Evolutionary conservation across 1,140 invertebrate species (phyloP).

Genomic region (Rhagoletis zephyria): DNA sequence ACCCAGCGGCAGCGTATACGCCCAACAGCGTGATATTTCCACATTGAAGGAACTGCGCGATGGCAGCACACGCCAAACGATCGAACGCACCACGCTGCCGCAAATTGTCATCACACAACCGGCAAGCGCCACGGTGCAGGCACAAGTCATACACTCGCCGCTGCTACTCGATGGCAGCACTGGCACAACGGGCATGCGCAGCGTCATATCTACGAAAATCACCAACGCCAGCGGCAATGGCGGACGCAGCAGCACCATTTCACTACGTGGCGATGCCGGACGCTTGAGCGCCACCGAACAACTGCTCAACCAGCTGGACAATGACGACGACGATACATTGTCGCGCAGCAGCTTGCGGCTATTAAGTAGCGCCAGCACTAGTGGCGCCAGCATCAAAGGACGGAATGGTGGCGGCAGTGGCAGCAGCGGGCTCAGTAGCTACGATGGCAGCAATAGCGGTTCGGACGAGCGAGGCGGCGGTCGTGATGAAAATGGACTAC

Average conservation of each 20-base stretch:
- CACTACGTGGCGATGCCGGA: conserved; percentile 40
- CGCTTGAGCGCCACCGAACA: conserved; percentile 53
- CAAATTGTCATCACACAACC: conserved; percentile 66
- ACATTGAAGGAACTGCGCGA: conserved; percentile 64
- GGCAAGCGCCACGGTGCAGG: conserved; percentile 68
- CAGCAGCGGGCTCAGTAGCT: conserved; percentile 35
- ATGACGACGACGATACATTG: conserved; percentile 49
- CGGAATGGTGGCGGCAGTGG: conserved; percentile 57
- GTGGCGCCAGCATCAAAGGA: conserved; percentile 47
- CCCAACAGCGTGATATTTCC: conserved; percentile 63
- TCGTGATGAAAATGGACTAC: conserved; percentile 31
- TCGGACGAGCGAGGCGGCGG: conserved; percentile 6
- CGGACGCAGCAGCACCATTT: conserved; percentile 54
- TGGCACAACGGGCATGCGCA: conserved; percentile 57
- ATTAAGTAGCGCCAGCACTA: neutral
- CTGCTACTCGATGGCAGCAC: conserved; percentile 58
- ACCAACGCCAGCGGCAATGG: conserved; percentile 59
- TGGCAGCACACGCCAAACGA: conserved; percentile 60
- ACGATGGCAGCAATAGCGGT: conserved; percentile 46
- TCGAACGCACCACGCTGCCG: conserved; percentile 64
- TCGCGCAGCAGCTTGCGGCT: conserved; percentile 6
- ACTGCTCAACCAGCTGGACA: conserved; percentile 61
- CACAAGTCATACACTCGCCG: conserved; percentile 67
- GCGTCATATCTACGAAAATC: conserved; percentile 64
- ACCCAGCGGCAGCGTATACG: conserved; percentile 58